Conservation (phyloP, 2,113 vertebrate genomes). For the Xiphophorus couchianus region DNA sequence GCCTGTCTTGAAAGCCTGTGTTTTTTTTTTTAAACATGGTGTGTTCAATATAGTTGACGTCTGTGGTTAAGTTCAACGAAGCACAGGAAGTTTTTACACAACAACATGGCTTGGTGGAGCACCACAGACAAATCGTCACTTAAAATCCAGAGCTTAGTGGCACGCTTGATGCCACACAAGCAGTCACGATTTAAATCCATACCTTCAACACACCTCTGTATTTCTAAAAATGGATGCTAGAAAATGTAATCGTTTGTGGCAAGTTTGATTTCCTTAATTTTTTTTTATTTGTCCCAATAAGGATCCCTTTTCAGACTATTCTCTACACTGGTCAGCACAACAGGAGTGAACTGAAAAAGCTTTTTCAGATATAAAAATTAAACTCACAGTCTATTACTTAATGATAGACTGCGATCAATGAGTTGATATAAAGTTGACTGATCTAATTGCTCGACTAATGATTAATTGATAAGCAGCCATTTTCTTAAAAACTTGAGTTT, state of each 20-base stretch:
- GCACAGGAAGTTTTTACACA: slow-evolving; percentile 51
- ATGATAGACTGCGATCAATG: no score
- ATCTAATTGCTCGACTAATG: no score
- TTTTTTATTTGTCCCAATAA: background rate
- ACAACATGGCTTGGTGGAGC: slow-evolving; percentile 43
- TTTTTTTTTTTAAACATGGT: slow-evolving; percentile 47
- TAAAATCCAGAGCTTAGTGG: slow-evolving; percentile 27
- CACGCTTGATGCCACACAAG: slow-evolving; percentile 25
- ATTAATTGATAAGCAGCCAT: no score
- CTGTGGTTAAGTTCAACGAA: slow-evolving; percentile 38
- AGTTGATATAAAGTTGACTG: no score
- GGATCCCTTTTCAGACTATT: background rate
- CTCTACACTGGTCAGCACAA: no score
- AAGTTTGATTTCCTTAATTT: background rate
- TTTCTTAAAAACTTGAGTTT: no score
- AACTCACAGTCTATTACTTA: no score
- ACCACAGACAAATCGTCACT: slow-evolving; percentile 56
- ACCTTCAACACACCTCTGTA: background rate
- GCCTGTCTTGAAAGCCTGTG: slow-evolving; percentile 25
- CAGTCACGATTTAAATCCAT: background rate
- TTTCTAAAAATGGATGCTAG: background rate
- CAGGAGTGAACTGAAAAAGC: no score
- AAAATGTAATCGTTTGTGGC: background rate
- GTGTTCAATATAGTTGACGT: slow-evolving; percentile 16
- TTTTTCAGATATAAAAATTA: no score